Evolutionary conservation across 2,888 invertebrate species (phyloP).

Genomic region (Ochropleura plecta): DNA sequence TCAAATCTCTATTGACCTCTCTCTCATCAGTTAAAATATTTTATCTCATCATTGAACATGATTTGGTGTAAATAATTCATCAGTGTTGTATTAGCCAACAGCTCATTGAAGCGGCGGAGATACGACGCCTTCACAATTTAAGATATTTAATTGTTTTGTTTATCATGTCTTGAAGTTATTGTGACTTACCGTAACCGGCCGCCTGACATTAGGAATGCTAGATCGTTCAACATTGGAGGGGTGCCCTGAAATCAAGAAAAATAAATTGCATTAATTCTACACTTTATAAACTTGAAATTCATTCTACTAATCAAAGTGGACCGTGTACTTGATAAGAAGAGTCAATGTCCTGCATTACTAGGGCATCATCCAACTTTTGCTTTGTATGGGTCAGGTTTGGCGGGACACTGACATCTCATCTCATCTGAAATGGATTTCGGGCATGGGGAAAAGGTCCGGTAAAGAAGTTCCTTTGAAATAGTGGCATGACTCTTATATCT

Average conservation of each 20-base stretch:
- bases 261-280: background rate
- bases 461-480: background rate
- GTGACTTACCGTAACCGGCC: conserved; percentile 81
- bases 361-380: background rate
- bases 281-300: background rate
- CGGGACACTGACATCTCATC: background rate
- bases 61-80: too few relatives aligned
- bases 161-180: background rate
- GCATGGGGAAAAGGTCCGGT: background rate
- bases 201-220: conserved; percentile 87
- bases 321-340: background rate
- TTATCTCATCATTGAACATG: too few relatives aligned
- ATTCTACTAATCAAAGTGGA: background rate
- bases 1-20: too few relatives aligned
- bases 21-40: too few relatives aligned
- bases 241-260: conserved; percentile 75
- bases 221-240: conserved; percentile 84
- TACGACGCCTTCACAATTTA: background rate
- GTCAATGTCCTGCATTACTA: background rate
- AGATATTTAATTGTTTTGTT: background rate
- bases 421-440: background rate
- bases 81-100: background rate
- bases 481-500: background rate
- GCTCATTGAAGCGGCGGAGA: background rate
- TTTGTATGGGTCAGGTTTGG: background rate